Evolutionary conservation across 2,888 invertebrate species (phyloP).

Genomic region (Cryptus viduatorius): DNA sequence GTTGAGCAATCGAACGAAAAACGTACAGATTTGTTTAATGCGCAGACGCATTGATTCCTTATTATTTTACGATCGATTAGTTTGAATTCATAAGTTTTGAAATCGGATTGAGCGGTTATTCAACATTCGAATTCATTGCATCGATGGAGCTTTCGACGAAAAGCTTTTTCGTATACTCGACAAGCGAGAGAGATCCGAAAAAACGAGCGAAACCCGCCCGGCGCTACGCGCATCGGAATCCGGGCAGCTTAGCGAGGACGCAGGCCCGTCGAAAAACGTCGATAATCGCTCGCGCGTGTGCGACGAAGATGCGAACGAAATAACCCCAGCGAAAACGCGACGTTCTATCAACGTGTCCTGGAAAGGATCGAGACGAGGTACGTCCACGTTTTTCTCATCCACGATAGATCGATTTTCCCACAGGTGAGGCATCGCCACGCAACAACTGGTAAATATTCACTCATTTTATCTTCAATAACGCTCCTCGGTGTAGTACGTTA

Average conservation of each 20-base stretch:
- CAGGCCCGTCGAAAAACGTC: constrained; percentile 82
- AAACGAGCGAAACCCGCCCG: constrained; percentile 55
- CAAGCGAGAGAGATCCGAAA: constrained; percentile 44
- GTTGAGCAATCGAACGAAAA: background rate
- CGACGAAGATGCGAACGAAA: constrained; percentile 61
- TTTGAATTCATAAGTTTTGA: too few relatives aligned
- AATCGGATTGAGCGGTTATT: background rate
- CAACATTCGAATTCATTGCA: background rate
- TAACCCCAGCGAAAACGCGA: constrained; percentile 64
- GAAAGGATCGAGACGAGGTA: constrained; percentile 65
- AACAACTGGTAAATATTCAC: constrained; percentile 41
- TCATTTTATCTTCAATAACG: constrained; percentile 53
- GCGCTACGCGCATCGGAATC: constrained; percentile 40
- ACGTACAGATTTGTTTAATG: too few relatives aligned
- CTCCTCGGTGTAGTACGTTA: background rate
- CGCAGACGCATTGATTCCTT: too few relatives aligned
- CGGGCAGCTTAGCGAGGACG: constrained; percentile 80
- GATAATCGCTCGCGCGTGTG: constrained; percentile 79
- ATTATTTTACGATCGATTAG: too few relatives aligned
- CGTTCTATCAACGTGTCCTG: constrained; percentile 52
- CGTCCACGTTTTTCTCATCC: constrained; percentile 44
- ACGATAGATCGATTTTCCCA: constrained; percentile 54
- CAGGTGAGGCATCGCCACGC: constrained; percentile 48
- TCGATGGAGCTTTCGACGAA: background rate
- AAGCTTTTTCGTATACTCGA: background rate